Percentiles rank a stretch among this genome's conserved stretches.
Conservation (phyloP, 2,113 vertebrate species). For the Sylvia atricapilla region DNA sequence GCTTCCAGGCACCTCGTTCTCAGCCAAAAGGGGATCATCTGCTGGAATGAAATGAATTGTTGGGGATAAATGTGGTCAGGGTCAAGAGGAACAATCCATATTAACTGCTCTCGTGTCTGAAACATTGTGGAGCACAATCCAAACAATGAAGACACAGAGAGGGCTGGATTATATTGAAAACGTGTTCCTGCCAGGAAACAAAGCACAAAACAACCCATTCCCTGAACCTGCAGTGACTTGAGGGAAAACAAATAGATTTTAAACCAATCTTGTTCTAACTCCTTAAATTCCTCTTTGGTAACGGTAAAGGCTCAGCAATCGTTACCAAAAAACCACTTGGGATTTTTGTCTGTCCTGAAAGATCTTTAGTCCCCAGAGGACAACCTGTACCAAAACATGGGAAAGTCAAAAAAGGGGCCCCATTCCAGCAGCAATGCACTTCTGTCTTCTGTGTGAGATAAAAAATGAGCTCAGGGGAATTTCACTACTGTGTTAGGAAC, state of each 20-base stretch:
- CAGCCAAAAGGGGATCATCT: neutral
- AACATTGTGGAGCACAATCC: neutral
- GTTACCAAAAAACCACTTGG: neutral
- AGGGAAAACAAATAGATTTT: neutral
- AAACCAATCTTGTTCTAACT: neutral
- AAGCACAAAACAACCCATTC: neutral
- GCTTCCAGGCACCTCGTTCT: neutral
- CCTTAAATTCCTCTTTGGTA: neutral
- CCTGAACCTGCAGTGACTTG: neutral
- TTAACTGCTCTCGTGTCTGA: neutral
- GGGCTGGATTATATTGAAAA: neutral
- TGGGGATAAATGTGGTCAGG: neutral
- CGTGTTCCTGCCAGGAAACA: neutral
- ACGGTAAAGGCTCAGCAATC: neutral
- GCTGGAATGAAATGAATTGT: neutral
- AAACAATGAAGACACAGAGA: neutral
- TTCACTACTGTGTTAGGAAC: neutral
- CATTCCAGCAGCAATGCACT: neutral
- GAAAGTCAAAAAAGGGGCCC: neutral
- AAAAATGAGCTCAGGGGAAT: neutral
- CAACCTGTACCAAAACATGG: neutral
- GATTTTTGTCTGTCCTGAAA: neutral
- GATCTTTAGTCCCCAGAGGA: neutral
- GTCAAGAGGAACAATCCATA: neutral
- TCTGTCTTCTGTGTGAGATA: neutral